Conservation (phyloP, 2,113 vertebrate species). For the Agapornis roseicollis region DNA sequence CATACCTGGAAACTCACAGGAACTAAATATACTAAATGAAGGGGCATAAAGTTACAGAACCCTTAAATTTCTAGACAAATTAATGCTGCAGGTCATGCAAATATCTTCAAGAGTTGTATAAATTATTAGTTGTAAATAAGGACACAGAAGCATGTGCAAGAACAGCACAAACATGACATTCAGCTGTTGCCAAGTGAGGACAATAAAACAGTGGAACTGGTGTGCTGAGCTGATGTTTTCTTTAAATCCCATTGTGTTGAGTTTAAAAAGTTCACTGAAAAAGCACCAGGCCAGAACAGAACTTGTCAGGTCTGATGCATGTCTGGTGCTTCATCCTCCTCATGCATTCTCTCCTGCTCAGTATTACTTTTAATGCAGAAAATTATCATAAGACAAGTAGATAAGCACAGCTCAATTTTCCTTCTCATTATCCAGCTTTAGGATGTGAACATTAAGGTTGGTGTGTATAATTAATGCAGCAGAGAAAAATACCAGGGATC, state of each 20-base stretch:
- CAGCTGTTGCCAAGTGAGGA: slow-evolving; percentile 13
- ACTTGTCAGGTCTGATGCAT: background rate
- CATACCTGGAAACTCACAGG: background rate
- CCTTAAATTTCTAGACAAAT: background rate
- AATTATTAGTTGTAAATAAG: slow-evolving; percentile 9
- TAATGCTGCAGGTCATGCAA: background rate
- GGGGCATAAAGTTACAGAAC: background rate
- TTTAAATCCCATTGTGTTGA: slow-evolving; percentile 2
- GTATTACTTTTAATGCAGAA: background rate
- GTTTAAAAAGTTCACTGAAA: slow-evolving; percentile 22
- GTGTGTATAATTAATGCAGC: background rate
- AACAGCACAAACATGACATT: slow-evolving; percentile 38
- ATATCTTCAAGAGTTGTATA: background rate
- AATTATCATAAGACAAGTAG: background rate
- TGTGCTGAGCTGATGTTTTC: slow-evolving; percentile 31
- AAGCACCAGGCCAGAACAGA: slow-evolving; percentile 1
- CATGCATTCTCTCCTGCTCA: background rate
- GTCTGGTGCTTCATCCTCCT: background rate
- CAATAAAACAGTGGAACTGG: background rate
- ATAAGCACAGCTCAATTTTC: background rate
- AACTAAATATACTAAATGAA: background rate
- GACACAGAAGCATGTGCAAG: background rate
- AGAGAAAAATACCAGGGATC: background rate
- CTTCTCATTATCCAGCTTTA: background rate
- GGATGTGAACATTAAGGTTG: background rate